Percentiles rank a stretch among this genome's conserved stretches.
Evolutionary conservation across 35 echinoderm and acorn worm genomes (phyloP).

Genomic region (Hemicentrotus pulcherrimus): DNA sequence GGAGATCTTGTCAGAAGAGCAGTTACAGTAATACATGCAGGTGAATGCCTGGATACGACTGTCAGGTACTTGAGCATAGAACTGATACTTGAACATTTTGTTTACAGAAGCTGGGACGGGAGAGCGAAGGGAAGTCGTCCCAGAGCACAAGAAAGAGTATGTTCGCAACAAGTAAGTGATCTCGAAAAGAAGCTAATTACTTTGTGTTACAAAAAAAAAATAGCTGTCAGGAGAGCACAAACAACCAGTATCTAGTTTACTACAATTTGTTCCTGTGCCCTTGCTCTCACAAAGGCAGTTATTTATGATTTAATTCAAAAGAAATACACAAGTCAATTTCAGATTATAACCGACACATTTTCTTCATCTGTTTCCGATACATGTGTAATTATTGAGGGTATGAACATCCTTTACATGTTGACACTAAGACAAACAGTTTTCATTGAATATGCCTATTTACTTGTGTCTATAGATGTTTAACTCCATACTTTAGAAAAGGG

Average conservation of each 20-base stretch:
- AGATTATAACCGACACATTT: background rate
- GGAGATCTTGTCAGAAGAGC: no score
- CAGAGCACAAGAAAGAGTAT: background rate
- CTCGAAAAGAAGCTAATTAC: slow-evolving; percentile 48
- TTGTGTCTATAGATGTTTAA: slow-evolving; percentile 15
- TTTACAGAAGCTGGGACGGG: no score
- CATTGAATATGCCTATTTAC: slow-evolving; percentile 36
- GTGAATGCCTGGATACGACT: no score
- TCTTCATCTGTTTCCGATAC: background rate
- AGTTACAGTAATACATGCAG: no score
- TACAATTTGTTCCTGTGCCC: slow-evolving; percentile 39
- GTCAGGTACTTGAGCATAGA: no score
- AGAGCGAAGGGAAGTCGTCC: no score
- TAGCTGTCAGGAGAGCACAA: slow-evolving; percentile 28
- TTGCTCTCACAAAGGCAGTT: background rate
- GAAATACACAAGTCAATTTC: background rate
- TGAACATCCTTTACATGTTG: slow-evolving; percentile 44
- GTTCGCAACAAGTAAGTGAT: background rate
- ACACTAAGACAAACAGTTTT: slow-evolving; percentile 11
- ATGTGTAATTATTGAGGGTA: slow-evolving; percentile 45
- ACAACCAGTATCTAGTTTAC: background rate
- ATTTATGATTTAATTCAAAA: slow-evolving; percentile 32
- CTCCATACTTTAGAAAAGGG: slow-evolving; percentile 3
- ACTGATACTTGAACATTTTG: no score
- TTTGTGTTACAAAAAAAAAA: slow-evolving; percentile 49